phyloP scores from a whole-genome alignment of 2,797 vertebrate species.

The Crocidura indochinensis region DNA sequence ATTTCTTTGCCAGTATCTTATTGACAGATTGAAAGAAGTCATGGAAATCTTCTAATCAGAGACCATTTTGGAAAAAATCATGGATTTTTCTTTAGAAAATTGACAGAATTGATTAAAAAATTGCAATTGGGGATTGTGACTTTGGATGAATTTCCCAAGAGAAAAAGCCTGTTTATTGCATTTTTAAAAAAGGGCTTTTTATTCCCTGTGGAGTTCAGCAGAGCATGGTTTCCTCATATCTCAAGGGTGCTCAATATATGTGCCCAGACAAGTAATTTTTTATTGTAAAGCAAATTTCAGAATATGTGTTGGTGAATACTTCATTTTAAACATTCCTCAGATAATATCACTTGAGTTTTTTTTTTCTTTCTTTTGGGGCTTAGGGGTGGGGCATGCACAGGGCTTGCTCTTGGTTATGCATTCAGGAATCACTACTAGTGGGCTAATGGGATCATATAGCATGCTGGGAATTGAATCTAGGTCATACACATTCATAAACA shows the following conservation, averaged over 20 bases:
- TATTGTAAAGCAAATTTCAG: too few species aligned
- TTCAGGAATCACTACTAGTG: too few species aligned
- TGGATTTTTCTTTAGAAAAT: constrained; percentile 68
- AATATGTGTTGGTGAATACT: neutral
- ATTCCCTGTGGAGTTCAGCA: neutral
- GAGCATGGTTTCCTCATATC: neutral
- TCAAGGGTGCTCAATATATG: neutral
- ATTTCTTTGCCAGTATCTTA: constrained; percentile 42
- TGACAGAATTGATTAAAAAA: constrained; percentile 18
- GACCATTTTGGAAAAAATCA: constrained; percentile 22
- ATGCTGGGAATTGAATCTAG: too few species aligned
- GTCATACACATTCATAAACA: too few species aligned
- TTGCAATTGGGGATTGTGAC: constrained; percentile 1
- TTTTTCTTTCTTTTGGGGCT: too few species aligned
- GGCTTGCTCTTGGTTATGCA: too few species aligned
- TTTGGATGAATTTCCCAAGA: neutral
- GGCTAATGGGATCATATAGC: too few species aligned
- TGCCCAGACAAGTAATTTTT: neutral
- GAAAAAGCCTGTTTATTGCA: constrained; percentile 7
- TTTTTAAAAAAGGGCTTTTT: neutral
- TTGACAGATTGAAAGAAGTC: neutral
- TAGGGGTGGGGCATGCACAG: too few species aligned
- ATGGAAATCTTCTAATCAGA: constrained; percentile 18
- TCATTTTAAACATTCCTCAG: neutral
- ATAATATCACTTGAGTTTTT: neutral